A percentile compares a stretch with the other conserved stretches of the same genome.
Conservation (phyloP, 92 coral and sea anemone species). For the Zoanthus solanderi region DNA sequence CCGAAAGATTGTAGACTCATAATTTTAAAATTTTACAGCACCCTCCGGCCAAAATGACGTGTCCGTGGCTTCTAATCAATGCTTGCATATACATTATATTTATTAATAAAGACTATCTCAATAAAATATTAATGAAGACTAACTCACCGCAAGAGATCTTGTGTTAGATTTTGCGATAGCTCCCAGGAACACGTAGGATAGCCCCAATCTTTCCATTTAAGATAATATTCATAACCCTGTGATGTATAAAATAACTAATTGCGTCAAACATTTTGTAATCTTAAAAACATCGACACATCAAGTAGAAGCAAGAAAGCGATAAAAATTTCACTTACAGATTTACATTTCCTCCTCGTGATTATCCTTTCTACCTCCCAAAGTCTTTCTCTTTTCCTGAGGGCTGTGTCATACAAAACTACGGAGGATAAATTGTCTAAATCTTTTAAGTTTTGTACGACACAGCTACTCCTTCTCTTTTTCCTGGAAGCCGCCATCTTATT, state of each 20-base stretch:
- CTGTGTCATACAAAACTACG: too few species aligned
- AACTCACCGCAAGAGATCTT: background rate
- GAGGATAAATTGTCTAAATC: too few species aligned
- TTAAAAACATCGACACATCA: background rate
- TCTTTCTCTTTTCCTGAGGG: background rate
- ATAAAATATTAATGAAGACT: too few species aligned
- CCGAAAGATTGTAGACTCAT: too few species aligned
- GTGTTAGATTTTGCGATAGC: background rate
- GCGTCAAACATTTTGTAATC: background rate
- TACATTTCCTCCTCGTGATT: background rate
- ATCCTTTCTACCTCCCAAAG: background rate
- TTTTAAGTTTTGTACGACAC: too few species aligned
- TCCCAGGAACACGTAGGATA: background rate
- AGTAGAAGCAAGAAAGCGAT: background rate
- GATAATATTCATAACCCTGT: conserved; percentile 1
- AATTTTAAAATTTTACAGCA: background rate
- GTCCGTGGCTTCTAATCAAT: background rate
- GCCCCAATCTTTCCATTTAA: background rate
- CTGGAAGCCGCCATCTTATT: too few species aligned
- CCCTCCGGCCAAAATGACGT: background rate
- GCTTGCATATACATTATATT: background rate
- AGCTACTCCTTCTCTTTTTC: too few species aligned
- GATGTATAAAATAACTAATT: background rate
- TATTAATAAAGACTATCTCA: too few species aligned
- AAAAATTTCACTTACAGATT: background rate